These are phyloP conservation scores for Pteria penguin DNA, from an alignment of 2,888 invertebrate species.

Conservation along the genomic window DNA sequence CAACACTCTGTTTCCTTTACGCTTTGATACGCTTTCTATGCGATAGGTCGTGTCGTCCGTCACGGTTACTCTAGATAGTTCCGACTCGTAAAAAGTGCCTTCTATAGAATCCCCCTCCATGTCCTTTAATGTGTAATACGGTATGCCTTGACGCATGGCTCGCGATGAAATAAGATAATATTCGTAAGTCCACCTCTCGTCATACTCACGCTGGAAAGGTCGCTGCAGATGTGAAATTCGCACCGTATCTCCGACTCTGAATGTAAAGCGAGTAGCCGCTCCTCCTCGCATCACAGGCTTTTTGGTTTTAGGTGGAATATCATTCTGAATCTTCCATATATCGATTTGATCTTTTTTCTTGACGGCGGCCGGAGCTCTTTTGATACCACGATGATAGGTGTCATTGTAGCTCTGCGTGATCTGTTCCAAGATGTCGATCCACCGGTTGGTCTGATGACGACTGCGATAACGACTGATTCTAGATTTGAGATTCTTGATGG, in stretches of 20 bases:
- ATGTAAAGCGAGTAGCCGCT: too few relatives aligned
- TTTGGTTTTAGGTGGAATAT: too few relatives aligned
- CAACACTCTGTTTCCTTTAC: not conserved
- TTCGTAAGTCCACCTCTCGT: too few relatives aligned
- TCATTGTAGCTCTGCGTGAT: too few relatives aligned
- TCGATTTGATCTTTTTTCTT: conserved; percentile 28
- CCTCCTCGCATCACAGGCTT: too few relatives aligned
- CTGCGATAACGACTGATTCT: conserved; percentile 39
- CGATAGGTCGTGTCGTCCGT: conserved; percentile 8
- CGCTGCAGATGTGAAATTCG: too few relatives aligned
- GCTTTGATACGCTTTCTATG: not conserved
- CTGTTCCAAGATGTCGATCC: conserved; percentile 22
- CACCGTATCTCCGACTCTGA: conserved; percentile 28
- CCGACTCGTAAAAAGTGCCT: conserved; percentile 22
- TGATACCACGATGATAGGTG: too few relatives aligned
- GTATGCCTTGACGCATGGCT: too few relatives aligned
- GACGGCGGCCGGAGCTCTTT: conserved; percentile 37
- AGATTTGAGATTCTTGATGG: conserved; percentile 31
- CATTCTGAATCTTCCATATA: too few relatives aligned
- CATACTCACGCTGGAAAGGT: conserved; percentile 20
- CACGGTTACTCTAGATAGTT: conserved; percentile 16
- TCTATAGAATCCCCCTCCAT: not conserved
- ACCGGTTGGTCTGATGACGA: conserved; percentile 30
- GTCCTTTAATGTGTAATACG: too few relatives aligned
- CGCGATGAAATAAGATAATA: too few relatives aligned